These are phyloP conservation scores for Ceratitis capitata DNA, from an alignment of 1,140 invertebrate species.

Conservation along the genomic window DNA sequence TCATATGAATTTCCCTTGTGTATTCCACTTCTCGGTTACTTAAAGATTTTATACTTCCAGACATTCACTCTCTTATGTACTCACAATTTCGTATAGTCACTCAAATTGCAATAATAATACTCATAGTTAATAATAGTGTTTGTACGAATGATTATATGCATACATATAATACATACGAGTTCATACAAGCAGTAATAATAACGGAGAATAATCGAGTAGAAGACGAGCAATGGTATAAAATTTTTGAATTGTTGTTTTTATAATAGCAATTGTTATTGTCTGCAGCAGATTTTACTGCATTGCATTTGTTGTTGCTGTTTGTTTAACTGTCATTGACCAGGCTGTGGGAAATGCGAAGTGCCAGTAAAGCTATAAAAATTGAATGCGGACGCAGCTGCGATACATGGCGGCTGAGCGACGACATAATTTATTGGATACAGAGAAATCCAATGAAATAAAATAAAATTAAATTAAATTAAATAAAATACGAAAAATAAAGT, in stretches of 20 bases:
- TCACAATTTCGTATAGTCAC: neutral
- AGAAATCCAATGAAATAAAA: neutral
- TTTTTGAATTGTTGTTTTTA: neutral
- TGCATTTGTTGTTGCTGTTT: neutral
- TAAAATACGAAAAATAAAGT: no score
- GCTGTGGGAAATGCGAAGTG: no score
- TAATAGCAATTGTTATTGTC: neutral
- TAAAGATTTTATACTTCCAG: neutral
- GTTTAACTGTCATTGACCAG: neutral
- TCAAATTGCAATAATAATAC: neutral
- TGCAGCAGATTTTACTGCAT: conserved; percentile 6
- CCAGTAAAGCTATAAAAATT: conserved; percentile 4
- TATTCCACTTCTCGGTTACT: neutral
- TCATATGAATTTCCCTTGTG: no score
- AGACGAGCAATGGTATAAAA: neutral
- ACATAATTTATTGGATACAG: neutral
- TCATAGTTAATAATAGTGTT: conserved; percentile 37
- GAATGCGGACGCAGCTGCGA: conserved; percentile 22
- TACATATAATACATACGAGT: no score
- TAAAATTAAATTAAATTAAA: neutral
- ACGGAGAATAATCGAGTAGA: conserved; percentile 34
- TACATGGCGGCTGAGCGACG: neutral
- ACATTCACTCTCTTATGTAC: neutral
- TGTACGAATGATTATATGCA: neutral
- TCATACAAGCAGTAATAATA: no score